Base-by-base conservation (phyloP, 2,888 invertebrate species). In the Caradrina kadenii region DNA sequence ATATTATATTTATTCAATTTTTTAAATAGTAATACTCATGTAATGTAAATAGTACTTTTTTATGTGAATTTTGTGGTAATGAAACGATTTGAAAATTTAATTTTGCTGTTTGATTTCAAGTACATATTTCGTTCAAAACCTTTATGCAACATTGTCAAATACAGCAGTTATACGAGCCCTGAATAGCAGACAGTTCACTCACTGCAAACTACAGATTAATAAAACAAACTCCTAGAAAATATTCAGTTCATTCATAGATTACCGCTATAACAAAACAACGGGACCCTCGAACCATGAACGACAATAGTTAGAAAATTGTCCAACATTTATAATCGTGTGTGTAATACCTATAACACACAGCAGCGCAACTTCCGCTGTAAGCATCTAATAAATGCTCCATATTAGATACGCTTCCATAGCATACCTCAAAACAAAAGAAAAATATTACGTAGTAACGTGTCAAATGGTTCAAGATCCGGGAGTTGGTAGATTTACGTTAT, bases 41-140 rank as follows among this genome's bases (percentile, higher is more conserved):
- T 85, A 76, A 85, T 93, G 93, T 93, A 93, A 90, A 93, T 93
- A 93, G 86, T 88, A 76, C 13, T 68, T 91, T 89, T 88, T 83
- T 87, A 86, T 86, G 82, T 87, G 66, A 66, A 68, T 66, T 79
- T 89, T 89, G 75, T 90, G 84, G 84, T 88, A 90, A 90, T 87
- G 86, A 89, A 88, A 79, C 56, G 70, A 79, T 79, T 85, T 85
- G 76, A 74, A 81, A 76, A 74, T 73, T 68, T 69, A 67, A 69
- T 63, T 69, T 61, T 63, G 76, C 54, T 73, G 84, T 86, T 87
- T 86, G 62, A 86, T 86, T 88, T 78, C 31, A 45, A 67, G 15
- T 62, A 15, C 42, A 13, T 75, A 17, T 48, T 48, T 15, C 0
- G 11, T 1, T 50, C 7, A 4, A 39, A 54, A 17, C 49, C 52